Conservation (phyloP, 2,797 vertebrate species). For the Molossus alvarezi region DNA sequence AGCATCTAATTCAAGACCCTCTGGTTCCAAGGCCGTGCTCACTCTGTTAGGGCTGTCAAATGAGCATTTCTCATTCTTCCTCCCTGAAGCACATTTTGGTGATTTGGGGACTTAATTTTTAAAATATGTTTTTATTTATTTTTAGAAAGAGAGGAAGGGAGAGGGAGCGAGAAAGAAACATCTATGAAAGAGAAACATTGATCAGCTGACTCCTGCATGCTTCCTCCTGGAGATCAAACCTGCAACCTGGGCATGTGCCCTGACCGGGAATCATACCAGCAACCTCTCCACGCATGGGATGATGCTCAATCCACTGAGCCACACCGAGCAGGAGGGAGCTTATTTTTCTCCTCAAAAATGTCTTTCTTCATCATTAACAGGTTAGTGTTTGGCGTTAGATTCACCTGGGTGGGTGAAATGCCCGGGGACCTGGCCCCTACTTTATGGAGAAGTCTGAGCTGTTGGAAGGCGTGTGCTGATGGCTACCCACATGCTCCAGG, state of each 20-base stretch:
- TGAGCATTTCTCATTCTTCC: not conserved
- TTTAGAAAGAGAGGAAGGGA: no score
- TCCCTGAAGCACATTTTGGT: not conserved
- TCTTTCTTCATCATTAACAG: slow-evolving; percentile 2
- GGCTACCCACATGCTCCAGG: not conserved
- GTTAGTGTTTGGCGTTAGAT: not conserved
- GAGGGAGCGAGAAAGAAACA: no score
- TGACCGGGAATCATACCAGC: no score
- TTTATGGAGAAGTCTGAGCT: slow-evolving; percentile 8
- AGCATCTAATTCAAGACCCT: not conserved
- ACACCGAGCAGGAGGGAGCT: not conserved
- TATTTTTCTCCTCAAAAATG: not conserved
- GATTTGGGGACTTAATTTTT: not conserved
- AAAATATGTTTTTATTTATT: no score
- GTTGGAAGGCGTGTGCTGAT: no score
- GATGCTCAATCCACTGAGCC: no score
- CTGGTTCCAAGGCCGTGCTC: not conserved
- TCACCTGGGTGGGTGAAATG: not conserved
- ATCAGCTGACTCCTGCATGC: no score
- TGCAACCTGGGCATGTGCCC: no score
- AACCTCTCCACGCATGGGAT: no score
- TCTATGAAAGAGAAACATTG: no score
- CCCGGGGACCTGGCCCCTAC: not conserved
- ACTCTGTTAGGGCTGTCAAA: not conserved
- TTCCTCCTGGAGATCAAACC: no score